Conservation (phyloP, 2,888 invertebrate species). For the Branchellion lobata region DNA sequence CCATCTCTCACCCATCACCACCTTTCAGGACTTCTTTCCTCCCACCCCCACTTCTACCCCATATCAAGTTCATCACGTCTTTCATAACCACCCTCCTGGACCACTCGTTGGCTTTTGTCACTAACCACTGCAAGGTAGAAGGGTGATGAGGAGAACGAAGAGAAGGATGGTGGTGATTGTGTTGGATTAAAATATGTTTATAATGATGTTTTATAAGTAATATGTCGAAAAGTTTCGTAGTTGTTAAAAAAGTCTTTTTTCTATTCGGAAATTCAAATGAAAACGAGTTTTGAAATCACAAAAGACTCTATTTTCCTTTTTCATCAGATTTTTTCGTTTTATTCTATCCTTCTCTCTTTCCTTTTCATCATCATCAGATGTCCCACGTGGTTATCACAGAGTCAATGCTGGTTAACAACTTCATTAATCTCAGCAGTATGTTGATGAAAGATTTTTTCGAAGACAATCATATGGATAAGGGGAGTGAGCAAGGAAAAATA, state of each 20-base stretch:
- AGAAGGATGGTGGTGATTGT: neutral
- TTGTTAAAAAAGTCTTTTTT: no score
- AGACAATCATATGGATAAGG: neutral
- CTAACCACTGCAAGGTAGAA: neutral
- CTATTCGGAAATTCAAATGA: no score
- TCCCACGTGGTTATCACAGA: neutral
- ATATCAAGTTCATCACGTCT: neutral
- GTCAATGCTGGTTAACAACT: slow-evolving; percentile 11
- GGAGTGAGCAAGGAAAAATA: neutral
- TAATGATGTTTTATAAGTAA: neutral
- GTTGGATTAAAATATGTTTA: neutral
- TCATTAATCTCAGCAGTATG: slow-evolving; percentile 1
- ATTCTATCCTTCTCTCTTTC: neutral
- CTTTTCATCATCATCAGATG: neutral
- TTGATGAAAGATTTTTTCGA: neutral
- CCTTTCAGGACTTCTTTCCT: neutral
- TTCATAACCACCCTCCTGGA: slow-evolving; percentile 70
- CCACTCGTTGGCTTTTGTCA: slow-evolving; percentile 64
- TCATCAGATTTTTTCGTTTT: no score
- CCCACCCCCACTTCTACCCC: neutral
- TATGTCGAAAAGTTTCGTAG: no score
- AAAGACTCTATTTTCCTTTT: no score
- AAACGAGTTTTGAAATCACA: no score
- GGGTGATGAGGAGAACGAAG: neutral
- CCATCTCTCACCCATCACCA: no score